Conservation (phyloP, 2,797 vertebrate genomes). For the Acrossocheilus fasciatus region DNA sequence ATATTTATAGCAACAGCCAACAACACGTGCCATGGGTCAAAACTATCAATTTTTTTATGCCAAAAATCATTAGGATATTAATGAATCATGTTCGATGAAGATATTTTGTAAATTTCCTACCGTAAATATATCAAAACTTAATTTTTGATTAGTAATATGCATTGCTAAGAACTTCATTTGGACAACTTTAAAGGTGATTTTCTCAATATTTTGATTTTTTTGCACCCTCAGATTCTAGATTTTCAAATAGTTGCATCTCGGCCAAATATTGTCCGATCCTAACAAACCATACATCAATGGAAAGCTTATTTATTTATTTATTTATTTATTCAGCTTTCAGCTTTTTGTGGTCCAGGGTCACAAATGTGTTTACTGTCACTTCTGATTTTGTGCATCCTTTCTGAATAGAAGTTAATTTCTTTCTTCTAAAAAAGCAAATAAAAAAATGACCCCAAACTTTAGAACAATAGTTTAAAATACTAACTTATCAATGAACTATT, state of each 20-base stretch:
- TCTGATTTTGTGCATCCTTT: background rate
- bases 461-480: background rate
- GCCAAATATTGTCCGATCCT: background rate
- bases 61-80: background rate
- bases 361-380: background rate
- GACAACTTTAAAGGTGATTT: background rate
- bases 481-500: background rate
- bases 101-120: background rate
- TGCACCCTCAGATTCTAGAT: background rate
- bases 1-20: background rate
- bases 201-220: background rate
- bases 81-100: background rate
- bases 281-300: background rate
- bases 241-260: background rate
- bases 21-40: background rate
- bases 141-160: background rate
- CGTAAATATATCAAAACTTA: too few relatives aligned
- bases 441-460: background rate
- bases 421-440: background rate
- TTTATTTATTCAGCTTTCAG: too few relatives aligned
- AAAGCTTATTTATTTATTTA: too few relatives aligned
- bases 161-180: background rate
- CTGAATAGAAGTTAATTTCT: background rate
- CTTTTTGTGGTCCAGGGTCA: background rate
- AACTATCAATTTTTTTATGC: background rate